Conservation (phyloP, 2,888 invertebrate species). For the Mesorhabditis belari region DNA sequence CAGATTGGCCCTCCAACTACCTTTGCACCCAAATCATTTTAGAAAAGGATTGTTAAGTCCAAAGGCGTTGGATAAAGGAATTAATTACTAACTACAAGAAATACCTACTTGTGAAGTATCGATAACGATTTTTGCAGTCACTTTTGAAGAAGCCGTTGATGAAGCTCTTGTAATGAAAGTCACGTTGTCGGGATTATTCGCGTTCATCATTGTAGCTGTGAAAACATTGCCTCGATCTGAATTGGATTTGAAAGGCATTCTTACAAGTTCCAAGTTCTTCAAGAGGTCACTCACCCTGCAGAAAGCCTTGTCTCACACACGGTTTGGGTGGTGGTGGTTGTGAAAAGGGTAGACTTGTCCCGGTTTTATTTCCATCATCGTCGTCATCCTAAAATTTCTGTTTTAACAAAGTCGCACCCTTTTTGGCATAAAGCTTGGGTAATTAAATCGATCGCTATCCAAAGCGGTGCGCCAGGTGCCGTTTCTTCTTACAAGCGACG, state of each 20-base stretch:
- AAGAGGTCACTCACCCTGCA: conserved; percentile 1
- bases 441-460: too few species aligned
- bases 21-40: too few species aligned
- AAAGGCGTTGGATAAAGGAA: too few species aligned
- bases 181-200: not conserved
- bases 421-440: too few species aligned
- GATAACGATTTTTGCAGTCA: conserved; percentile 1
- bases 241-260: too few species aligned
- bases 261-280: not conserved
- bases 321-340: conserved; percentile 5
- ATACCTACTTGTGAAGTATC: conserved; percentile 1
- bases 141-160: not conserved
- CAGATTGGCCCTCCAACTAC: too few species aligned
- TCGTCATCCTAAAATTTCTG: too few species aligned
- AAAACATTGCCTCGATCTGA: conserved; percentile 10
- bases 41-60: too few species aligned
- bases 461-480: too few species aligned
- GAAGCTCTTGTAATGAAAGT: not conserved
- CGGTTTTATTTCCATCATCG: too few species aligned
- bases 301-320: conserved; percentile 6
- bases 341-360: not conserved
- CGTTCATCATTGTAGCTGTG: conserved; percentile 13
- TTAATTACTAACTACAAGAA: not conserved
- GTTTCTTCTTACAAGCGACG: too few species aligned
- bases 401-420: too few species aligned